Percentiles rank a stretch among this genome's conserved stretches.
phyloP scores from a whole-genome alignment of 2,797 vertebrate genomes.

The Thamnophis elegans region DNA sequence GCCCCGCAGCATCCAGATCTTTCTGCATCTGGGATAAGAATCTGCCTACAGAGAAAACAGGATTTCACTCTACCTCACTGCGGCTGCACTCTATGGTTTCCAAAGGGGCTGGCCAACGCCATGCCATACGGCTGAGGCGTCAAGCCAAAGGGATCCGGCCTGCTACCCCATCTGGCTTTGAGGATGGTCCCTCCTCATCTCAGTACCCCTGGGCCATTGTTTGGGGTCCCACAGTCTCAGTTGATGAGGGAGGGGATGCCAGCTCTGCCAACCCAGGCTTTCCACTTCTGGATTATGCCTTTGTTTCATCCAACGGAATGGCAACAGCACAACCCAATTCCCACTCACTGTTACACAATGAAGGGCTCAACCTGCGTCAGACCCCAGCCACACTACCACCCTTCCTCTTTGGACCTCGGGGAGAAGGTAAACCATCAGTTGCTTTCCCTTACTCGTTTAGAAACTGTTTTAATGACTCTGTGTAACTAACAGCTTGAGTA shows the following conservation, averaged over 20 bases:
- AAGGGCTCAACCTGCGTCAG: slow-evolving; percentile 75
- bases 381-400: slow-evolving; percentile 75
- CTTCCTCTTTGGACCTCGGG: slow-evolving; percentile 72
- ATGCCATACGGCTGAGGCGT: slow-evolving; percentile 60
- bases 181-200: slow-evolving; percentile 76
- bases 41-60: slow-evolving; percentile 56
- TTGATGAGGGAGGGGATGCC: slow-evolving; percentile 75
- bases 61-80: slow-evolving; percentile 45
- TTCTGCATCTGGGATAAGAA: slow-evolving; percentile 76
- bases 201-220: slow-evolving; percentile 82
- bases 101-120: slow-evolving; percentile 48
- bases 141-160: slow-evolving; percentile 66
- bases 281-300: slow-evolving; percentile 74
- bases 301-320: slow-evolving; percentile 72
- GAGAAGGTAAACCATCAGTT: slow-evolving; percentile 71
- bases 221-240: slow-evolving; percentile 78
- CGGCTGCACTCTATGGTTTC: slow-evolving; percentile 38
- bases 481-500: background rate
- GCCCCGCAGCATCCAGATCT: slow-evolving; percentile 61
- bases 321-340: slow-evolving; percentile 75
- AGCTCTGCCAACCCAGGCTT: slow-evolving; percentile 77
- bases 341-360: slow-evolving; percentile 70
- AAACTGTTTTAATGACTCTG: background rate
- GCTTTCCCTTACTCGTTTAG: background rate
- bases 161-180: slow-evolving; percentile 73